A percentile compares a stretch with the other conserved stretches of the same genome.
Conservation (phyloP, 53 echinoderm and acorn worm species). For the Holothuria leucospilota region DNA sequence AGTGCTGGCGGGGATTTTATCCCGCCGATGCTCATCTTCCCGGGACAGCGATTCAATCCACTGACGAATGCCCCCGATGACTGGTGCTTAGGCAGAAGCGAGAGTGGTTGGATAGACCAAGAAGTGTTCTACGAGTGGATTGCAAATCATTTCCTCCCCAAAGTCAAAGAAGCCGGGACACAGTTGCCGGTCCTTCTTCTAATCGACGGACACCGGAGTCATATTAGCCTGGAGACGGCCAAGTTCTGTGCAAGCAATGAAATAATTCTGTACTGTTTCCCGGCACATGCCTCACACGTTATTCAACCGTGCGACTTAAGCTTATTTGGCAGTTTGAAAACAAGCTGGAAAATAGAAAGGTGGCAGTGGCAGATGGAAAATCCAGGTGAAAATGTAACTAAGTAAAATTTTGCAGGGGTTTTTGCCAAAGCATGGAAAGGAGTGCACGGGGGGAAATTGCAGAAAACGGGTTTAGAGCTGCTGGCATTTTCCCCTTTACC, state of each 20-base stretch:
- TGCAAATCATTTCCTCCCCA: slow-evolving; percentile 38
- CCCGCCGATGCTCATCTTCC: slow-evolving; percentile 30
- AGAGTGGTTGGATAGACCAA: slow-evolving; percentile 48
- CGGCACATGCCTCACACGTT: slow-evolving; percentile 60
- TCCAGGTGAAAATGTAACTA: slow-evolving; percentile 53
- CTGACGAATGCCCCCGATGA: slow-evolving; percentile 27
- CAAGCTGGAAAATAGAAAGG: slow-evolving; percentile 43
- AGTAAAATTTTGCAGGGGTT: slow-evolving; percentile 51
- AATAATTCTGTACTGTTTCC: slow-evolving; percentile 60
- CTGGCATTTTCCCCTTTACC: slow-evolving; percentile 41
- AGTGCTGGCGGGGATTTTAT: not conserved
- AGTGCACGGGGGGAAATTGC: not conserved
- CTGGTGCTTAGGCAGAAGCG: slow-evolving; percentile 43
- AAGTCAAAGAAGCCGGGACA: too few relatives aligned
- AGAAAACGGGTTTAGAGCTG: slow-evolving; percentile 27
- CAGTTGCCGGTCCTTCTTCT: slow-evolving; percentile 38
- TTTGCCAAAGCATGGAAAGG: slow-evolving; percentile 53
- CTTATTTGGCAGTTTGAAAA: slow-evolving; percentile 16
- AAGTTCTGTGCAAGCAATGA: slow-evolving; percentile 53
- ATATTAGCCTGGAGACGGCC: slow-evolving; percentile 49
- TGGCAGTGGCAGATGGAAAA: slow-evolving; percentile 30
- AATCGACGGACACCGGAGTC: slow-evolving; percentile 61
- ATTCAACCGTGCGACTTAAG: slow-evolving; percentile 67
- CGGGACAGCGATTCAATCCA: slow-evolving; percentile 42
- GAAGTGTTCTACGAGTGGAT: slow-evolving; percentile 55